A percentile compares a stretch with the other conserved stretches of the same genome.
Conservation (phyloP, 2,888 invertebrate genomes). For the Cheilosia soror region DNA sequence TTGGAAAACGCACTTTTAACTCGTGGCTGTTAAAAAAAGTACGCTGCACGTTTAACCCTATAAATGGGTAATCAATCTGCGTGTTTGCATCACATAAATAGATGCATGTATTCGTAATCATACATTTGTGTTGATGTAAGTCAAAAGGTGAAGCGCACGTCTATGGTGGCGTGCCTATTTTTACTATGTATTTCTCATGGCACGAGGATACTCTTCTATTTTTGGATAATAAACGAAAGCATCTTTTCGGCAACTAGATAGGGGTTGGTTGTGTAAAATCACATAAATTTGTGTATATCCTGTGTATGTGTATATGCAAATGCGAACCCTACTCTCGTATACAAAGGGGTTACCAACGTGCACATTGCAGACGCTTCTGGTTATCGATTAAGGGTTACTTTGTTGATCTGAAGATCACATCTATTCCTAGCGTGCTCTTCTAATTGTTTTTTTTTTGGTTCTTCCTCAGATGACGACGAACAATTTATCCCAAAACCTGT, state of each 20-base stretch:
- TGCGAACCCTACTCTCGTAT: constrained; percentile 11
- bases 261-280: constrained; percentile 44
- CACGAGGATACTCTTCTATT: constrained; percentile 63
- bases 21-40: constrained; percentile 55
- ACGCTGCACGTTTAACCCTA: constrained; percentile 61
- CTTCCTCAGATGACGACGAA: constrained; percentile 22
- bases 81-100: constrained; percentile 44
- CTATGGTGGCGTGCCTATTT: constrained; percentile 32
- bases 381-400: constrained; percentile 62
- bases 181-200: constrained; percentile 34
- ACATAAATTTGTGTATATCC: constrained; percentile 6
- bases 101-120: constrained; percentile 34
- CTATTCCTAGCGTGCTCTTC: constrained; percentile 57
- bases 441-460: constrained; percentile 51
- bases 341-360: constrained; percentile 25
- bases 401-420: constrained; percentile 57
- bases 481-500: constrained; percentile 42
- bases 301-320: constrained; percentile 64
- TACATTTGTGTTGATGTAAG: constrained; percentile 35
- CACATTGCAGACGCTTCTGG: constrained; percentile 41
- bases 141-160: constrained; percentile 69
- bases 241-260: constrained; percentile 49
- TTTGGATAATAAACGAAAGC: constrained; percentile 33
- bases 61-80: constrained; percentile 65
- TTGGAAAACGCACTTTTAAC: constrained; percentile 66